Percentiles rank a stretch among this genome's conserved stretches.
phyloP scores from a whole-genome alignment of 2,113 vertebrate genomes.

The Alaudala cheleensis region DNA sequence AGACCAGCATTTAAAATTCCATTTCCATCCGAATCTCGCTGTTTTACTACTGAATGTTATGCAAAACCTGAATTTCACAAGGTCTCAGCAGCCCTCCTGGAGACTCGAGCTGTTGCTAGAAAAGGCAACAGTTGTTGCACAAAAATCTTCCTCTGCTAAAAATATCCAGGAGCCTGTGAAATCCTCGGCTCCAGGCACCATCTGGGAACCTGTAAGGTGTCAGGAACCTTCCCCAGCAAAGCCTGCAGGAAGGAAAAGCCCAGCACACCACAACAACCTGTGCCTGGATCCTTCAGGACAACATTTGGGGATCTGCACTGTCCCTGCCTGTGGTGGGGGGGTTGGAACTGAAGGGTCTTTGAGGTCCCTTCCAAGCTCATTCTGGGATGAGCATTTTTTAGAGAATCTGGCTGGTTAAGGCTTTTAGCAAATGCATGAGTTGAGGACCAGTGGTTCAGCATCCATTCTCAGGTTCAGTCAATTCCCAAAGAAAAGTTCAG shows the following conservation, averaged over 20 bases:
- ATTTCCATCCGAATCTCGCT: neutral
- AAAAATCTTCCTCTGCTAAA: conserved; percentile 10
- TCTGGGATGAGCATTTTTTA: neutral
- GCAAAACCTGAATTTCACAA: conserved; percentile 33
- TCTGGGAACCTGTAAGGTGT: neutral
- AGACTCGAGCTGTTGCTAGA: neutral
- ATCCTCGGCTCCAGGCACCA: conserved; percentile 24
- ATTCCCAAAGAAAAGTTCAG: neutral
- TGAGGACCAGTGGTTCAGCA: neutral
- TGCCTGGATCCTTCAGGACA: neutral
- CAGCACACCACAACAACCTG: neutral
- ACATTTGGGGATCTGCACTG: neutral
- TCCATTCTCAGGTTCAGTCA: neutral
- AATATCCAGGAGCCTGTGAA: neutral
- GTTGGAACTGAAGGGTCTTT: neutral
- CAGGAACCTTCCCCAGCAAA: neutral
- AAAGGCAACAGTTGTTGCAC: conserved; percentile 23
- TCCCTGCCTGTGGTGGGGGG: accelerated
- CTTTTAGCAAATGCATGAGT: neutral
- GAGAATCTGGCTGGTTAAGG: neutral
- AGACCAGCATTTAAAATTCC: neutral
- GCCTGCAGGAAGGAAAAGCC: neutral
- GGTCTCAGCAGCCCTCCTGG: neutral
- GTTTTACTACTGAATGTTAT: conserved; percentile 26
- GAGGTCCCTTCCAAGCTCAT: neutral